Conservation (phyloP, 2,113 vertebrate genomes). For the Xenopus laevis region DNA sequence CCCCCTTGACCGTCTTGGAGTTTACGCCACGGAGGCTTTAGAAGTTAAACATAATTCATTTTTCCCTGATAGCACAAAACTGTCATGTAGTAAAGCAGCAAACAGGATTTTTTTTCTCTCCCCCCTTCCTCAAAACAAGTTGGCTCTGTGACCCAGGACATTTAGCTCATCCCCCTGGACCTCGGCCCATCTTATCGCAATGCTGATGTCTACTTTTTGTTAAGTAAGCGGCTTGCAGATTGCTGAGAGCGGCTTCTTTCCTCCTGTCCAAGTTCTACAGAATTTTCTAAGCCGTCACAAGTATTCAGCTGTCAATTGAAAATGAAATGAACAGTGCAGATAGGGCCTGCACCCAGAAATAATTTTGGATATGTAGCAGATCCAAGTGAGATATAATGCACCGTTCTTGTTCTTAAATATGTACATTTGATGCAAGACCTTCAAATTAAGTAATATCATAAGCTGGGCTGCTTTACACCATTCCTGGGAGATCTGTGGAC, state of each 20-base stretch:
- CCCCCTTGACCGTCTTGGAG: slow-evolving; percentile 27
- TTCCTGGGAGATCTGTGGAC: too few relatives aligned
- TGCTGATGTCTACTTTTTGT: slow-evolving; percentile 45
- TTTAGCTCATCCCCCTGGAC: slow-evolving; percentile 59
- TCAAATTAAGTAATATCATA: too few relatives aligned
- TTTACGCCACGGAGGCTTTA: slow-evolving; percentile 25
- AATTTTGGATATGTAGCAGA: background rate
- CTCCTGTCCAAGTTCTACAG: slow-evolving; percentile 34
- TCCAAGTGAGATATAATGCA: background rate
- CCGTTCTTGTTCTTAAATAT: too few relatives aligned
- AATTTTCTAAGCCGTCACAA: slow-evolving; percentile 20
- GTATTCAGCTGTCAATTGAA: slow-evolving; percentile 10
- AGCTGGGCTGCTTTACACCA: too few relatives aligned
- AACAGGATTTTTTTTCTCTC: too few relatives aligned
- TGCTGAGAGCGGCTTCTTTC: slow-evolving; percentile 53
- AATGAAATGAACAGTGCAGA: background rate
- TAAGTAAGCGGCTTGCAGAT: slow-evolving; percentile 57
- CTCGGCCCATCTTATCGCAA: slow-evolving; percentile 48
- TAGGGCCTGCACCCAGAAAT: background rate
- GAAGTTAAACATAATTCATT: slow-evolving; percentile 23
- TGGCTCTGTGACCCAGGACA: slow-evolving; percentile 51
- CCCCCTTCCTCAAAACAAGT: slow-evolving; percentile 37
- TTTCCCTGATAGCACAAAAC: slow-evolving; percentile 44
- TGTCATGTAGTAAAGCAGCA: background rate
- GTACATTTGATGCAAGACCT: too few relatives aligned